Conservation (phyloP, 2,888 invertebrate genomes). For the Chloroclystis v-ata region DNA sequence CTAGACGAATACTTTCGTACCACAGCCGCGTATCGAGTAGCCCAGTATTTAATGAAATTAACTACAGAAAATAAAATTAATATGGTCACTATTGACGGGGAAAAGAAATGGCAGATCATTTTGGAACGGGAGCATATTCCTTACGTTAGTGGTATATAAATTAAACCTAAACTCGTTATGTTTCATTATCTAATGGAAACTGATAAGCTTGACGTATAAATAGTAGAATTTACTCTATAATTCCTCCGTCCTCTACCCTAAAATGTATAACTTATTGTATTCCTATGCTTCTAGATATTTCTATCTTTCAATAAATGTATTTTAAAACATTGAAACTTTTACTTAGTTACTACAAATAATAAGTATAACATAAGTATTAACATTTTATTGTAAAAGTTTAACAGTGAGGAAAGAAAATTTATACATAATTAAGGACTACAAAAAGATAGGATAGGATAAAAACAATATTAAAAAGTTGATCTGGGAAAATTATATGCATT, state of each 20-base stretch:
- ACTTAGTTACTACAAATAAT: not conserved
- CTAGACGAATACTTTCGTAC: constrained; percentile 84
- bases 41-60: constrained; percentile 91
- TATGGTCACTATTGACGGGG: constrained; percentile 53
- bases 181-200: no score
- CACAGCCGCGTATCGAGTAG: constrained; percentile 91
- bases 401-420: not conserved
- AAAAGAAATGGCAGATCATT: constrained; percentile 68
- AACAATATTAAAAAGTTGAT: no score
- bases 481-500: not conserved
- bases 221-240: no score
- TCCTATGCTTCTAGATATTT: not conserved
- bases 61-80: constrained; percentile 85
- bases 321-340: no score
- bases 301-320: no score
- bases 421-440: not conserved
- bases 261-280: not conserved
- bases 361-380: not conserved
- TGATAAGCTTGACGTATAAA: no score
- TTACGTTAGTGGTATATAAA: no score
- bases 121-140: no score
- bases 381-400: not conserved
- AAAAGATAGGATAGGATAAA: not conserved
- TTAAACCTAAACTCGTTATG: no score
- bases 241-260: no score